Base-by-base conservation (phyloP, 2,888 invertebrate species). In the Cordilura impudica region DNA sequence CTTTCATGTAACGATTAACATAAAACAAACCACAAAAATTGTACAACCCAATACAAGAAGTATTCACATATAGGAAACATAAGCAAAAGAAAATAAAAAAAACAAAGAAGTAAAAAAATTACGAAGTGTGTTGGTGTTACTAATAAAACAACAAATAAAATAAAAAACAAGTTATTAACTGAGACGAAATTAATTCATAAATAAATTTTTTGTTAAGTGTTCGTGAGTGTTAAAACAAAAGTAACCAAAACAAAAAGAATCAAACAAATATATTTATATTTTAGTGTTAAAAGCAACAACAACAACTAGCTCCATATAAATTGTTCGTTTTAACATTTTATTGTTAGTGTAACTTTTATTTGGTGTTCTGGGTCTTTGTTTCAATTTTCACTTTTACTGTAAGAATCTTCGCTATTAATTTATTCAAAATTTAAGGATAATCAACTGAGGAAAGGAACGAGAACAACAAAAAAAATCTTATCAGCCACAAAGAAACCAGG, bases 401-500 rank as follows among this genome's bases (percentile, higher is more conserved):
- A 6, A 10, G 10, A 6, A 5, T 10, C 31, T 10, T 31, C 31
- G 10, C n/a, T n/a, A 39, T 31, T 10, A 31, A 8, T 10, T 31
- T 2, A 31, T n/a, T 4, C 35, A n/a, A 4, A n/a, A 39, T 39
- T 39, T n/a, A 39, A 47, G 19, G 23, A 58, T 26, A n/a, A n/a
- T n/a, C 31, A 31, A 14, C 16, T 16, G 29, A 54, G 35, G 26
- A 35, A 49, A 63, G 19, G 49, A 29, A 43, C 16, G 18, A 60
- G n/a, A 21, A 18, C 18, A 58, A 23, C 7, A 23, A 14, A 43
- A 26, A 10, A n/a, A n/a, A n/a, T n/a, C 16, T 7, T 23, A 26
- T 23, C 12, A 49, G n/a, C 23, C n/a, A 49, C 18, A 63, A 35
- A 63, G 47, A 63, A 51, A 63, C 63, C 63, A 63, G 23, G 29